Evolutionary conservation across 1,140 invertebrate genomes (phyloP).

Genomic region (Aphaenogaster floridana): DNA sequence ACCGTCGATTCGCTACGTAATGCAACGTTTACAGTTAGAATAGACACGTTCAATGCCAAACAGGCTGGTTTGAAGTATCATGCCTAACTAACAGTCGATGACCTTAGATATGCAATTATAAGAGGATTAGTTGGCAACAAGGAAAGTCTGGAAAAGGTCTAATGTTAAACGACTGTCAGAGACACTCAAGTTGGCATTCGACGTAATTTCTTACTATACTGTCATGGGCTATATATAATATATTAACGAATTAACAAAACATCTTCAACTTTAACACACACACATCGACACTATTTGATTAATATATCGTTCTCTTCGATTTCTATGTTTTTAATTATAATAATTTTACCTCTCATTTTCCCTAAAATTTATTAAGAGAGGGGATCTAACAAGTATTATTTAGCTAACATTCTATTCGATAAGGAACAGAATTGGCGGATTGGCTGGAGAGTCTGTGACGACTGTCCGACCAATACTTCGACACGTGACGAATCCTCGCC

Average conservation of each 20-base stretch:
- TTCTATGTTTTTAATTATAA: background rate
- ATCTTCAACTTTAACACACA: background rate
- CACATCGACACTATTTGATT: background rate
- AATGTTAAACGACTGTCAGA: slow-evolving; percentile 10
- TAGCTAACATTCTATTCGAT: background rate
- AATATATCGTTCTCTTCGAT: background rate
- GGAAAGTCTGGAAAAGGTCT: background rate
- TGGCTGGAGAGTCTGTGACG: background rate
- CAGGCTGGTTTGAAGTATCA: slow-evolving; percentile 25
- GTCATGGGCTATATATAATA: background rate
- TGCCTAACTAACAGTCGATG: slow-evolving; percentile 41
- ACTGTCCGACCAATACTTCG: background rate
- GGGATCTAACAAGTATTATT: background rate
- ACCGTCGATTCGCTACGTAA: slow-evolving; percentile 26
- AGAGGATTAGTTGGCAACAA: slow-evolving; percentile 42
- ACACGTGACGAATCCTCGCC: background rate
- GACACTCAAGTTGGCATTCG: background rate
- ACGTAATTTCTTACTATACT: background rate
- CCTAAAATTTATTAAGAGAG: background rate
- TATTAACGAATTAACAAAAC: slow-evolving; percentile 10
- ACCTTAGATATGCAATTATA: slow-evolving; percentile 53
- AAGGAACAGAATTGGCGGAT: background rate
- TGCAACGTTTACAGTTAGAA: slow-evolving; percentile 57
- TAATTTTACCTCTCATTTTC: background rate
- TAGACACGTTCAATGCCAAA: slow-evolving; percentile 26